Evolutionary conservation across 2,888 invertebrate genomes (phyloP).

Genomic region (Meteorus colon): DNA sequence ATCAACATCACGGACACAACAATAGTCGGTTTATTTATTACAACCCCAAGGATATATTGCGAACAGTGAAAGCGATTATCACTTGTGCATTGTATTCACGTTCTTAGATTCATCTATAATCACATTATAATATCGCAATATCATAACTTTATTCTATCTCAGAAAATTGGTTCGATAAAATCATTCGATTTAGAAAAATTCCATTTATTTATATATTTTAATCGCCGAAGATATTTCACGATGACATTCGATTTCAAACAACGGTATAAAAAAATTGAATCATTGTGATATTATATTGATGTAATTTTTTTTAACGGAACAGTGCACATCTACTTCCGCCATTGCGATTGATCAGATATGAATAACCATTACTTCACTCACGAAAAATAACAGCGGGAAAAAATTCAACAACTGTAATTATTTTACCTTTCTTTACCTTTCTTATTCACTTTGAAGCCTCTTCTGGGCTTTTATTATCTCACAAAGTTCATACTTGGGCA

Average conservation of each 20-base stretch:
- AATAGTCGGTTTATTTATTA: constrained; percentile 16
- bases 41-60: constrained; percentile 43
- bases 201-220: not conserved
- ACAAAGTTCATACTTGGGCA: not conserved
- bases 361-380: not conserved
- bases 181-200: not conserved
- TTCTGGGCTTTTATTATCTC: not conserved
- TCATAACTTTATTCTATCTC: too few relatives aligned
- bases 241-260: not conserved
- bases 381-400: not conserved
- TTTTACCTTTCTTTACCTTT: not conserved
- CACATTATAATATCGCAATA: not conserved
- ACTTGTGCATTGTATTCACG: constrained; percentile 52
- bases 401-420: not conserved
- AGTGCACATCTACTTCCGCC: too few relatives aligned
- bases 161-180: not conserved
- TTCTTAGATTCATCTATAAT: constrained; percentile 31
- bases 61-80: constrained; percentile 55
- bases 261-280: not conserved
- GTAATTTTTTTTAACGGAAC: not conserved
- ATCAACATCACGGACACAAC: not conserved
- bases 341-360: too few relatives aligned
- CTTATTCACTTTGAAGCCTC: not conserved
- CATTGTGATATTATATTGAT: not conserved
- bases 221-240: not conserved